Base-by-base conservation (phyloP, 2,888 invertebrate genomes). In the Heliconius ismenius region DNA sequence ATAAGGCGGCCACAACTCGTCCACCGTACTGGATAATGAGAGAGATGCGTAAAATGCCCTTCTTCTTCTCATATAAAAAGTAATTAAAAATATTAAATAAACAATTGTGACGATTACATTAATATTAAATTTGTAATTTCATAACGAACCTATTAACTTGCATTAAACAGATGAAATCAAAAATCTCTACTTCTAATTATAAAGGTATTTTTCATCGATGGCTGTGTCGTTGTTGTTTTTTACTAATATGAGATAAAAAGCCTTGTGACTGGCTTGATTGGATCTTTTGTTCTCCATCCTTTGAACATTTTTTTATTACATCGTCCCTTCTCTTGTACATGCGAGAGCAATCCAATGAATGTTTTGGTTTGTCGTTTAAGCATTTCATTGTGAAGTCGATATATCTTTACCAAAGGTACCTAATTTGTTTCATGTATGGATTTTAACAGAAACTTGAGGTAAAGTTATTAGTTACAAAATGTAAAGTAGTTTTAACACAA, bases 231-330 rank as follows among this genome's bases (percentile, higher is more conserved):
- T n/a, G 10, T 65, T 39, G 26, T n/a, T 65, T 65, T 65, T n/a
- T 36, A 39, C 13, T 39, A 39, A 65, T 39, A 65, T 36, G 39
- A 65, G 65, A 65, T 39, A 65, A 65, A 65, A 39, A 39, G 15
- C 39, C 7, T 65, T 24, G 28, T 18, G 24, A 39, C n/a, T 64
- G n/a, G 15, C 6, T 64, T 64, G 21, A 64, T 39, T 65, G 36
- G 36, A 36, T 39, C 36, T n/a, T n/a, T 65, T 39, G 65, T 24
- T 24, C n/a, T 65, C 24, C 15, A 2, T 1, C 15, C 13, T n/a
- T 15, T 32, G 64, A 36, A n/a, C 65, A 7, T 65, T 65, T 65
- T 26, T 65, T 65, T 13, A 36, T 24, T 21, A n/a, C n/a, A 64
- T 36, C 15, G 9, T 36, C 13, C 9, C n/a, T 15, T 65, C 4